Conservation (phyloP, 2,797 vertebrate species). For the Rhynchonycteris naso region DNA sequence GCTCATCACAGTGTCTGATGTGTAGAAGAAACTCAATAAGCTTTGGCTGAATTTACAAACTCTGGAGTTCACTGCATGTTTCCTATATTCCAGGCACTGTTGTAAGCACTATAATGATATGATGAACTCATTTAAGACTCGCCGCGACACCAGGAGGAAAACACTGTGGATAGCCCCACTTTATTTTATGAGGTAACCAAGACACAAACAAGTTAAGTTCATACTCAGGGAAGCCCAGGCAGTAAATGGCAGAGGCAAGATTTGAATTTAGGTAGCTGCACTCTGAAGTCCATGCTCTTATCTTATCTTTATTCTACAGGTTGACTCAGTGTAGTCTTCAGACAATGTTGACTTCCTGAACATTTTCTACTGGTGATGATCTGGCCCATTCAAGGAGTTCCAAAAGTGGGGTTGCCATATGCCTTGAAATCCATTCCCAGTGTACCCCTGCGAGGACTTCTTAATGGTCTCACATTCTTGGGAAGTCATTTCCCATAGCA, state of each 20-base stretch:
- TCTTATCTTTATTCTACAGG: not conserved
- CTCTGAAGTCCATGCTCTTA: not conserved
- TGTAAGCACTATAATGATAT: not conserved
- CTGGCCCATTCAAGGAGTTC: not conserved
- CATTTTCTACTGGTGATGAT: not conserved
- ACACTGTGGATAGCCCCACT: not conserved
- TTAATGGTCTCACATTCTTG: not conserved
- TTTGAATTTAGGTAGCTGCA: not conserved
- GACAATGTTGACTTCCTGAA: not conserved
- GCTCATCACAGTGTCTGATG: not conserved
- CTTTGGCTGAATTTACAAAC: not conserved
- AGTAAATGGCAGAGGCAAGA: not conserved
- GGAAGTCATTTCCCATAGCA: constrained; percentile 5
- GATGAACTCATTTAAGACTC: not conserved
- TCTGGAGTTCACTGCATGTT: not conserved
- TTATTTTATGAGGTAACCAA: constrained; percentile 1
- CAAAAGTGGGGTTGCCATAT: not conserved
- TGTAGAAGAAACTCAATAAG: not conserved
- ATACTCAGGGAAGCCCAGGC: not conserved
- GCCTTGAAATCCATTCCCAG: not conserved
- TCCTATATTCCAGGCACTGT: not conserved
- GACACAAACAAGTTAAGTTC: not conserved
- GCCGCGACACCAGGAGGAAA: not conserved
- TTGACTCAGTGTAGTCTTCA: not conserved
- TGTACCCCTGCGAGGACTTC: not conserved